Conservation (phyloP, 2,888 invertebrate species). For the Galerucella pusilla region DNA sequence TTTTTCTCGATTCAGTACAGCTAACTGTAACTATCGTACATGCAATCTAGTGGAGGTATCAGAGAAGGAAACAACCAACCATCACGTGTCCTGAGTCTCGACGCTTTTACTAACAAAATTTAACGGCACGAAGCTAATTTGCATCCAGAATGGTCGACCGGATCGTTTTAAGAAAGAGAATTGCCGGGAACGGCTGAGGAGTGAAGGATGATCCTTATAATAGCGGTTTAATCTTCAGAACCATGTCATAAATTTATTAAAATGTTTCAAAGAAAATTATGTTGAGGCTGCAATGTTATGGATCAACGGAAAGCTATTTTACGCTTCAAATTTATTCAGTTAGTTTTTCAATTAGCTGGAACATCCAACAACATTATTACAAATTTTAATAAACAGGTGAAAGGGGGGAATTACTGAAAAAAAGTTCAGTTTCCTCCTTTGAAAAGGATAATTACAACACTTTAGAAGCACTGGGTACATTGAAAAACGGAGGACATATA, state of each 20-base stretch:
- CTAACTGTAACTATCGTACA: neutral
- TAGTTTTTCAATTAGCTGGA: neutral
- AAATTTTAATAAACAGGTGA: neutral
- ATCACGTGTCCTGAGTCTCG: slow-evolving; percentile 56
- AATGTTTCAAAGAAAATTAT: slow-evolving; percentile 64
- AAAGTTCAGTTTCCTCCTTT: neutral
- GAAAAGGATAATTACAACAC: neutral
- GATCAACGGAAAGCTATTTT: slow-evolving; percentile 9
- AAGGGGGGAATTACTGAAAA: neutral
- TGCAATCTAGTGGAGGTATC: slow-evolving; percentile 21
- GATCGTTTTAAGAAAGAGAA: slow-evolving; percentile 59
- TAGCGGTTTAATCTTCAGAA: slow-evolving; percentile 63
- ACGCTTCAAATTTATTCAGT: neutral
- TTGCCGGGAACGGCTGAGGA: slow-evolving; percentile 57
- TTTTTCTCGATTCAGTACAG: slow-evolving; percentile 1
- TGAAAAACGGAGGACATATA: too few species aligned
- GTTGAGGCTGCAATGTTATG: slow-evolving; percentile 47
- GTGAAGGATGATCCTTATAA: slow-evolving; percentile 62
- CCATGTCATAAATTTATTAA: slow-evolving; percentile 64
- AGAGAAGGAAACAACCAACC: slow-evolving; percentile 39
- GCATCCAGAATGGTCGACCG: slow-evolving; percentile 60
- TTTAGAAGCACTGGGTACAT: too few species aligned
- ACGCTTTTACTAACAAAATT: slow-evolving; percentile 60
- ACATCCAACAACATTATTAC: neutral
- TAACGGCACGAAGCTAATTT: slow-evolving; percentile 63